Evolutionary conservation across 2,888 invertebrate species (phyloP).

Genomic region (Drosophila meridiana): DNA sequence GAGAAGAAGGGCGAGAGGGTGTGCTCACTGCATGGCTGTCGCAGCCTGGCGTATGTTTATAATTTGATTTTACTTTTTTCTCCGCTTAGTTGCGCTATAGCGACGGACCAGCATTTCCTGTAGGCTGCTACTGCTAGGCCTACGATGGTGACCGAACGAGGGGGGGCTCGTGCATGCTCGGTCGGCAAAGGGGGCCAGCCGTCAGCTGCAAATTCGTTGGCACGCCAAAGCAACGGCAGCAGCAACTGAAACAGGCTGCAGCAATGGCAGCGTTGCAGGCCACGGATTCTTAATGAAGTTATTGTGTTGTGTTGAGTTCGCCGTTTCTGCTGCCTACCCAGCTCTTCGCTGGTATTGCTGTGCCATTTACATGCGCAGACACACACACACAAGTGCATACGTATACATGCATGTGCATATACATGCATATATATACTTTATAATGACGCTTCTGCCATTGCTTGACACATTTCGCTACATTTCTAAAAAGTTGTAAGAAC

Average conservation of each 20-base stretch:
- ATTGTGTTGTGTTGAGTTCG: conserved; percentile 62
- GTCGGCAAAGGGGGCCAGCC: conserved; percentile 7
- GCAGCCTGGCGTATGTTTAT: conserved; percentile 76
- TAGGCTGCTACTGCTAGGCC: conserved; percentile 62
- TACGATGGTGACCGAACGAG: conserved; percentile 37
- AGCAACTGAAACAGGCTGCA: conserved; percentile 41
- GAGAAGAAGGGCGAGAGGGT: neutral
- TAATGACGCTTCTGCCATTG: conserved; percentile 30
- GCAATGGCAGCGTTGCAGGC: conserved; percentile 48
- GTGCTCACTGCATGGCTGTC: conserved; percentile 53
- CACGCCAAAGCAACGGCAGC: conserved; percentile 41
- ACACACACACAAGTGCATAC: conserved; percentile 7
- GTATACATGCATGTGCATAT: neutral
- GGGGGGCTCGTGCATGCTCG: neutral
- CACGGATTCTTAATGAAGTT: conserved; percentile 78
- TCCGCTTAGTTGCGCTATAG: conserved; percentile 53
- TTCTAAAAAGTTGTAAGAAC: neutral
- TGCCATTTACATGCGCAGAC: conserved; percentile 43
- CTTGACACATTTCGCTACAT: conserved; percentile 11
- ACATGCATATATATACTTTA: conserved; percentile 1
- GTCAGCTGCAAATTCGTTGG: conserved; percentile 59
- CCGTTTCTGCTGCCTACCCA: conserved; percentile 15
- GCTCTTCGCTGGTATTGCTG: conserved; percentile 30
- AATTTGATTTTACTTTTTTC: conserved; percentile 76
- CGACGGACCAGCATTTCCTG: conserved; percentile 73